Evolutionary conservation across 2,888 invertebrate genomes (phyloP).

Genomic region (Dione vanillae): DNA sequence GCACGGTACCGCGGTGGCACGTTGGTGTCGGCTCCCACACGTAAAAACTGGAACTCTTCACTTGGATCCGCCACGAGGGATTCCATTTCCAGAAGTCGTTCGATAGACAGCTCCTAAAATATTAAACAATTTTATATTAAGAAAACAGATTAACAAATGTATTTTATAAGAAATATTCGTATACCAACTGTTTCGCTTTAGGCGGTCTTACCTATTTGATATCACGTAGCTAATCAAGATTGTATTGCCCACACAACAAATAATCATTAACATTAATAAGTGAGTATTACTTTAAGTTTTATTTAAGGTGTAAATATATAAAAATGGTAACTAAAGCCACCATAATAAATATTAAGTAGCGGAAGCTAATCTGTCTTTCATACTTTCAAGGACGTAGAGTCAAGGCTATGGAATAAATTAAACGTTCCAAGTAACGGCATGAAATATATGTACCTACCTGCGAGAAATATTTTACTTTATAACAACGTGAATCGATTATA

Average conservation of each 20-base stretch:
- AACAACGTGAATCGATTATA: background rate
- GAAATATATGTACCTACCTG: slow-evolving; percentile 7
- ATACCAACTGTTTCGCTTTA: too few species aligned
- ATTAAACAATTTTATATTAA: background rate
- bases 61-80: slow-evolving; percentile 75
- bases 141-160: background rate
- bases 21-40: slow-evolving; percentile 84
- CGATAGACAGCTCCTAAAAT: slow-evolving; percentile 94
- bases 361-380: slow-evolving; percentile 34
- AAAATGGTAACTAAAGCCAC: background rate
- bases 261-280: background rate
- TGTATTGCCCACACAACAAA: background rate
- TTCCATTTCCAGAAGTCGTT: slow-evolving; percentile 96
- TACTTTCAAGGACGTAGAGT: slow-evolving; percentile 37
- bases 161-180: background rate
- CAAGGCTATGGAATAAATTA: slow-evolving; percentile 42
- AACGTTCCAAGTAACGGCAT: slow-evolving; percentile 35
- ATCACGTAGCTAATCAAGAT: background rate
- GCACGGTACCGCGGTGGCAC: slow-evolving; percentile 83
- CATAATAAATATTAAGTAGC: slow-evolving; percentile 10
- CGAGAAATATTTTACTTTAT: slow-evolving; percentile 2
- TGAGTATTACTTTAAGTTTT: background rate
- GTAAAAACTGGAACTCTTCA: slow-evolving; percentile 81
- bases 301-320: background rate
- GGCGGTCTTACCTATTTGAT: too few species aligned